Evolutionary conservation across 1,140 invertebrate genomes (phyloP).

Genomic region (Pogonus chalceus): DNA sequence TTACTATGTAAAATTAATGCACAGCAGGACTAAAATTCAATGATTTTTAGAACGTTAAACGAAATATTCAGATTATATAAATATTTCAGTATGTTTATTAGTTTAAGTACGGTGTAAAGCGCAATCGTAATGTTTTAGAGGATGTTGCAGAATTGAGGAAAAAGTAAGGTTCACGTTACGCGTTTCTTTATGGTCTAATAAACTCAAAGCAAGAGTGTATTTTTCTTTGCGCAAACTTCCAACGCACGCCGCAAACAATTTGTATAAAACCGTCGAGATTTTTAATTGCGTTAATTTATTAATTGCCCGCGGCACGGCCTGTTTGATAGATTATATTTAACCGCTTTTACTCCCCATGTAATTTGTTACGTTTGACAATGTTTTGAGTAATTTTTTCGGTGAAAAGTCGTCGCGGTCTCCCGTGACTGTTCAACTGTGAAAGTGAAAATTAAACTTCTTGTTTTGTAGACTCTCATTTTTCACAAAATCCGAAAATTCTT

Average conservation of each 20-base stretch:
- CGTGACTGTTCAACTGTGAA: not conserved
- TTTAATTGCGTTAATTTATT: conserved; percentile 8
- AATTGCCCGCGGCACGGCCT: not conserved
- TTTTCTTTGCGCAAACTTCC: conserved; percentile 1
- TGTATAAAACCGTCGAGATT: conserved; percentile 2
- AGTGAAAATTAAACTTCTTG: conserved; percentile 7
- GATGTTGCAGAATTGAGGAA: too few relatives aligned
- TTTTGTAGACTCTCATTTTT: not conserved
- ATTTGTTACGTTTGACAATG: conserved; percentile 6
- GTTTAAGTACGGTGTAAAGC: too few relatives aligned
- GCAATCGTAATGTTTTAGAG: too few relatives aligned
- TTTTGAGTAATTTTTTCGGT: conserved; percentile 1
- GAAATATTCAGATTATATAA: too few relatives aligned
- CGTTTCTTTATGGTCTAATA: not conserved
- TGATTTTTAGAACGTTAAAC: too few relatives aligned
- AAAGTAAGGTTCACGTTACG: not conserved
- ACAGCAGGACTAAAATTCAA: too few relatives aligned
- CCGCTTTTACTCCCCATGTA: not conserved
- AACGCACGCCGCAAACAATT: conserved; percentile 6
- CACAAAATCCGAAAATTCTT: not conserved
- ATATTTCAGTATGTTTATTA: too few relatives aligned
- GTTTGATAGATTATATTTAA: conserved; percentile 7
- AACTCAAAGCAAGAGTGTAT: not conserved
- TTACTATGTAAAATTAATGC: too few relatives aligned
- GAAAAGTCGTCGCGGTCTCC: not conserved